A percentile compares a stretch with the other conserved stretches of the same genome.
These are phyloP conservation scores for Fregetta grallaria DNA, from an alignment of 2,113 vertebrate species.

Conservation along the genomic window DNA sequence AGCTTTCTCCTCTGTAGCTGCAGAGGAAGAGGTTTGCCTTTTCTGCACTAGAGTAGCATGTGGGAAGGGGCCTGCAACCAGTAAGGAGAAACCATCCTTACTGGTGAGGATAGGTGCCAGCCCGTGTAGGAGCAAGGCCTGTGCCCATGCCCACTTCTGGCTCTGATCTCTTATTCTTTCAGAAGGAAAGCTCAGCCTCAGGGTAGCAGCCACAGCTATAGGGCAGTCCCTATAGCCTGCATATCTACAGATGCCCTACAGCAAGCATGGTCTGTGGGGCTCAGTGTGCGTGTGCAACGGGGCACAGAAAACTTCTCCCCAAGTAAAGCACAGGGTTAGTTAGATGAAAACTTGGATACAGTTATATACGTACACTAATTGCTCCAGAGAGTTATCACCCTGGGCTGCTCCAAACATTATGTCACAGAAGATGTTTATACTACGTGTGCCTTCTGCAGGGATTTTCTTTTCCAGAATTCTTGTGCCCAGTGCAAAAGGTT, in stretches of 20 bases:
- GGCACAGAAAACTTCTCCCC: background rate
- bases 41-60: background rate
- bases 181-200: background rate
- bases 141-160: background rate
- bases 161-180: background rate
- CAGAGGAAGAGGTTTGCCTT: background rate
- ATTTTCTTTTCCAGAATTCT: background rate
- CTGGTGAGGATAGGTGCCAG: background rate
- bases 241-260: rapidly evolving
- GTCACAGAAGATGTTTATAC: background rate
- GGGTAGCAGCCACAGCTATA: background rate
- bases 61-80: background rate
- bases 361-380: background rate
- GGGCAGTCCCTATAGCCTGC: background rate
- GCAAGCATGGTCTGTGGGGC: rapidly evolving
- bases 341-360: background rate
- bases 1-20: background rate
- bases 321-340: background rate
- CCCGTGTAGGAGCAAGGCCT: rapidly evolving
- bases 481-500: rapidly evolving
- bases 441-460: background rate
- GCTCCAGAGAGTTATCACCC: background rate
- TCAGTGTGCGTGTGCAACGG: background rate
- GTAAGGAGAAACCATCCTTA: background rate
- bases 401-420: background rate